Conservation (phyloP, 2,113 vertebrate genomes). For the Circaetus cinerascens region DNA sequence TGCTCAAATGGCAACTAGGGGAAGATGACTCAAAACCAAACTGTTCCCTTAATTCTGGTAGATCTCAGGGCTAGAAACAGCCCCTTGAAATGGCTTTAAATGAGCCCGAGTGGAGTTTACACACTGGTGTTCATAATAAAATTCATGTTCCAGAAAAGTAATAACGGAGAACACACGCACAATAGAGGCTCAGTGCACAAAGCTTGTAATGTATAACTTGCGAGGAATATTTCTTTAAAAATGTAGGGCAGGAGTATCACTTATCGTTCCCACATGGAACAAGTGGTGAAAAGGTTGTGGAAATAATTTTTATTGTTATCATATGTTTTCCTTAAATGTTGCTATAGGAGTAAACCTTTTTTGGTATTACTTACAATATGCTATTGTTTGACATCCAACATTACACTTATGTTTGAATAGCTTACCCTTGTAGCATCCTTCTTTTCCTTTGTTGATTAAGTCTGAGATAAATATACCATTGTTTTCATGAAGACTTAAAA, state of each 20-base stretch:
- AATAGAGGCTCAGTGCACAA: conserved; percentile 40
- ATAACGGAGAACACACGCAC: conserved; percentile 14
- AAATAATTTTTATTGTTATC: conserved; percentile 77
- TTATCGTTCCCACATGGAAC: conserved; percentile 70
- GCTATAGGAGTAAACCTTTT: conserved; percentile 63
- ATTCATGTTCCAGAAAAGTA: conserved; percentile 35
- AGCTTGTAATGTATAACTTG: conserved; percentile 65
- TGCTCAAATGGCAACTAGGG: background rate
- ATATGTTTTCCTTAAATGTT: conserved; percentile 67
- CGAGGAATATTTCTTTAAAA: conserved; percentile 67
- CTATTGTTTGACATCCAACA: conserved; percentile 69
- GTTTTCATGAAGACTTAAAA: conserved; percentile 49
- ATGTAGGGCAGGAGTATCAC: conserved; percentile 49
- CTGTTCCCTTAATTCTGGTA: background rate
- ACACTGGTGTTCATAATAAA: background rate
- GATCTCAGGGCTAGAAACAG: background rate
- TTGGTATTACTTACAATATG: conserved; percentile 60
- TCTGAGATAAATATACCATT: conserved; percentile 51
- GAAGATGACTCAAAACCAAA: conserved; percentile 14
- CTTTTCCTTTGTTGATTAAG: conserved; percentile 49
- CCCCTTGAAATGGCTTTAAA: background rate
- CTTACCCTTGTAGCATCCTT: conserved; percentile 55
- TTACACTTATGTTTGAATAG: conserved; percentile 61
- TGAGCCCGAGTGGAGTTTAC: conserved; percentile 2
- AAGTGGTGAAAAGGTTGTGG: conserved; percentile 70